Evolutionary conservation across 2,797 vertebrate genomes (phyloP), one percentile per base, ranked within the genome.

Genomic region (Calcarius lapponicus): DNA sequence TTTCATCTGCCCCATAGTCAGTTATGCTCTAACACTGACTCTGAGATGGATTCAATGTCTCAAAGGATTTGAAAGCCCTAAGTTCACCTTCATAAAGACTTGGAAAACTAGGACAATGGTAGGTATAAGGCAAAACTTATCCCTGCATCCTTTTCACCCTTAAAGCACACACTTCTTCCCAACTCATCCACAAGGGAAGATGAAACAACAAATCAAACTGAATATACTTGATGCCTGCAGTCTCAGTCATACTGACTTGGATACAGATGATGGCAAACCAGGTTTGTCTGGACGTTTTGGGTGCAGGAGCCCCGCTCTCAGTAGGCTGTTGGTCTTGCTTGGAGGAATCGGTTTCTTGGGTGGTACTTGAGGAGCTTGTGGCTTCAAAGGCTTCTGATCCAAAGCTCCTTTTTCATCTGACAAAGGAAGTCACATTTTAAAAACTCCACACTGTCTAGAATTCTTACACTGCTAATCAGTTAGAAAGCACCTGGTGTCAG

Each of bases 291-390:
- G 99, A 92, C 98, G 98, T 96, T 98, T 99, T 17, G 98, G 98
- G 42, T 98, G 98, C 58, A 98, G 43, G 29, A 92, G 88, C 43
- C 90, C 98, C 38, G 98, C 97, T 95, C 98, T 97, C 86, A 98
- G 61, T 61, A 98, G 93, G 92, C 82, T 97, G 97, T 96, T 98
- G 31, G 95, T 95, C 97, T 99, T 99, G 90, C 97, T 98, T 34
- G 98, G 98, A 88, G 98, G 99, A 83, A 98, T 91, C 4, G 99
- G 99, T 82, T 99, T 99, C 98, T 99, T 99, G 75, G 98, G 99
- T 17, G 99, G 99, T 74, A 99, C 99, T 88, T 98, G 95, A 22
- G 99, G 99, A 61, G 99, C 98, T 17, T 98, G 97, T 48, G 99
- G 98, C 97, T 99, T 99, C 95, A 97, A 94, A 81, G 98, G 98